A percentile compares a stretch with the other conserved stretches of the same genome.
Evolutionary conservation across 1,140 invertebrate genomes (phyloP).

Genomic region (Drosophila simulans): DNA sequence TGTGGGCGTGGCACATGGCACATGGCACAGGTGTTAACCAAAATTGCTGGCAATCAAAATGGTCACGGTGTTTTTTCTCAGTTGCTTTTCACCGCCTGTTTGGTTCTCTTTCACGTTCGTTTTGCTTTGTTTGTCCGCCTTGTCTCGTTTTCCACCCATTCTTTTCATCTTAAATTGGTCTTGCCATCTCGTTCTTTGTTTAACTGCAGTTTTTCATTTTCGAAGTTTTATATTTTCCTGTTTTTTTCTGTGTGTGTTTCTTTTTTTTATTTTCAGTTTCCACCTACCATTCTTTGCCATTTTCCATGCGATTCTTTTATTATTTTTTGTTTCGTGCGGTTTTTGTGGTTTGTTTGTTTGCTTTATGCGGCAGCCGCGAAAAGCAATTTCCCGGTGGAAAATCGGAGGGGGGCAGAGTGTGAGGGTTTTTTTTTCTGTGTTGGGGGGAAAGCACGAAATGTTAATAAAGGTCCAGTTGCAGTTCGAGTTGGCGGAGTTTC

Average conservation of each 20-base stretch:
- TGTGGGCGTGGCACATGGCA: slow-evolving; percentile 36
- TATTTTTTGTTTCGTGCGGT: slow-evolving; percentile 12
- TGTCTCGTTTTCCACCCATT: slow-evolving; percentile 11
- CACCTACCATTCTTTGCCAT: slow-evolving; percentile 5
- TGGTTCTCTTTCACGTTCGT: neutral
- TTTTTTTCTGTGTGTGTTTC: neutral
- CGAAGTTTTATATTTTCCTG: slow-evolving; percentile 23
- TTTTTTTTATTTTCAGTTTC: neutral
- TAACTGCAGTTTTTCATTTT: slow-evolving; percentile 42
- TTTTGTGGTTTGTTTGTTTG: slow-evolving; percentile 68
- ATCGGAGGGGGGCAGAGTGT: neutral
- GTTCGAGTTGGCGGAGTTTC: slow-evolving; percentile 11
- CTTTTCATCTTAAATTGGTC: slow-evolving; percentile 21
- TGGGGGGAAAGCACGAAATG: slow-evolving; percentile 35
- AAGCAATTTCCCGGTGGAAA: slow-evolving; percentile 49
- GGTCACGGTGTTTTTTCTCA: slow-evolving; percentile 8
- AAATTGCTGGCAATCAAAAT: slow-evolving; percentile 29
- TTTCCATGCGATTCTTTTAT: slow-evolving; percentile 20
- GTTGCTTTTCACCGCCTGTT: slow-evolving; percentile 9
- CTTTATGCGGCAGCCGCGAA: slow-evolving; percentile 48
- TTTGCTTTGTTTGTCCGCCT: neutral
- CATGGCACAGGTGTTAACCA: slow-evolving; percentile 35
- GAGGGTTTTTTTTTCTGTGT: neutral
- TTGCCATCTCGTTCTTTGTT: slow-evolving; percentile 18
- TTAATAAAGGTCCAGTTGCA: slow-evolving; percentile 55